phyloP scores from a whole-genome alignment of 2,888 invertebrate species.

The Baccha elongata region DNA sequence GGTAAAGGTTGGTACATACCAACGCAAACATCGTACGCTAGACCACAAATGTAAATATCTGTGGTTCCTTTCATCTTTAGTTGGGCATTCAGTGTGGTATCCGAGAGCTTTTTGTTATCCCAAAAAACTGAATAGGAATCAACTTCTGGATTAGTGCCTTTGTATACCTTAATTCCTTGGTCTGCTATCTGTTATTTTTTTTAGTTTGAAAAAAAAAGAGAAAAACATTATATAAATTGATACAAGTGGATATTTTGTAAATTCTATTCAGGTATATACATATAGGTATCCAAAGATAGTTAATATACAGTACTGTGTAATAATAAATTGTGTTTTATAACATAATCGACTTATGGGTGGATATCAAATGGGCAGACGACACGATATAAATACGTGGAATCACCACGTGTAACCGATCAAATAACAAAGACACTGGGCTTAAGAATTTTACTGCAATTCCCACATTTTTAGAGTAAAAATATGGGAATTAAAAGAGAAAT shows the following conservation, averaged over 20 bases:
- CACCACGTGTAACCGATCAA: too few species aligned
- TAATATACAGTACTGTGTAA: not conserved
- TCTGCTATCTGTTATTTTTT: slow-evolving; percentile 85
- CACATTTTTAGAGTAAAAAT: too few species aligned
- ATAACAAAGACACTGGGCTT: too few species aligned
- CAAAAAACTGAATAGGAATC: slow-evolving; percentile 99
- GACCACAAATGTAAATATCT: slow-evolving; percentile 96
- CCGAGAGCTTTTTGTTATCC: slow-evolving; percentile 96
- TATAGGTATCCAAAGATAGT: too few species aligned
- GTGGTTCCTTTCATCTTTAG: slow-evolving; percentile 91
- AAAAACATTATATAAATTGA: slow-evolving; percentile 1
- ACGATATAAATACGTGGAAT: too few species aligned
- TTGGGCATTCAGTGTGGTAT: slow-evolving; percentile 92
- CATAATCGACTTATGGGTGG: too few species aligned
- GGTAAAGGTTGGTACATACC: slow-evolving; percentile 83
- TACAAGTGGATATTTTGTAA: not conserved
- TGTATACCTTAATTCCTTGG: slow-evolving; percentile 91
- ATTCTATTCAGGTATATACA: too few species aligned
- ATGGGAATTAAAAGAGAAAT: too few species aligned
- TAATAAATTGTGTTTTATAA: too few species aligned
- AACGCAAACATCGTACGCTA: slow-evolving; percentile 98
- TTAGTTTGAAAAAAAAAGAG: slow-evolving; percentile 5
- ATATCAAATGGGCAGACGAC: too few species aligned
- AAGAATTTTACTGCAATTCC: too few species aligned
- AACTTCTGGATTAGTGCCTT: slow-evolving; percentile 96